phyloP scores from a whole-genome alignment of 2,888 invertebrate species.

The Mystacides longicornis region DNA sequence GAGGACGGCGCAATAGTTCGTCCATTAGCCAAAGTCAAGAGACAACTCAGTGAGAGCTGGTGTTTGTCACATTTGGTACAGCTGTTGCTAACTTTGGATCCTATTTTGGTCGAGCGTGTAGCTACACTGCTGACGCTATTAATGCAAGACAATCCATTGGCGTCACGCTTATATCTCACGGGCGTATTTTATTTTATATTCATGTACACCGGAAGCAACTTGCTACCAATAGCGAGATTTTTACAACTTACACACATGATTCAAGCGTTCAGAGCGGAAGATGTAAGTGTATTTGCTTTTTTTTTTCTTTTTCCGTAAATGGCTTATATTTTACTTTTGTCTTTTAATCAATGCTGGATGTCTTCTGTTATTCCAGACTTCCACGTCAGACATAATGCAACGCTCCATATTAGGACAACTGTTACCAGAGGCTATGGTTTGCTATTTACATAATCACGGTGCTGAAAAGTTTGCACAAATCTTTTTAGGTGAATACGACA shows the following conservation, averaged over 20 bases:
- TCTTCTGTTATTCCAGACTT: conserved; percentile 10
- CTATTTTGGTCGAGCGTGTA: conserved; percentile 91
- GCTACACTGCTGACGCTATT: conserved; percentile 81
- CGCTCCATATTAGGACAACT: conserved; percentile 89
- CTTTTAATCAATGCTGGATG: no score
- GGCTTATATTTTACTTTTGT: no score
- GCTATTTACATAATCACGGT: conserved; percentile 96
- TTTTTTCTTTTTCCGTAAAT: not conserved
- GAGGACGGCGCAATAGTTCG: conserved; percentile 90
- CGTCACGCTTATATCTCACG: conserved; percentile 88
- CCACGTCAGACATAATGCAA: conserved; percentile 76
- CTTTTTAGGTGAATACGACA: conserved; percentile 96
- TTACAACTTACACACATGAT: conserved; percentile 91
- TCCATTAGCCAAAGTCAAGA: conserved; percentile 87
- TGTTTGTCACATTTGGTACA: conserved; percentile 93
- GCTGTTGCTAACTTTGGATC: conserved; percentile 94
- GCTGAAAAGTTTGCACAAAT: conserved; percentile 98
- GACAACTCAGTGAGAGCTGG: conserved; percentile 78
- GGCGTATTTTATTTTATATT: conserved; percentile 98
- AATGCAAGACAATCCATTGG: conserved; percentile 93
- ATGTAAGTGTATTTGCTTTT: conserved; percentile 49
- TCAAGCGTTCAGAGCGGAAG: conserved; percentile 89
- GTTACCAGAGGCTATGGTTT: conserved; percentile 98
- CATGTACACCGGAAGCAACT: conserved; percentile 97
- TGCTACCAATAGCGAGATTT: conserved; percentile 91